These are phyloP conservation scores for Alethe castanea DNA, from an alignment of 2,113 vertebrate species.

Conservation along the genomic window DNA sequence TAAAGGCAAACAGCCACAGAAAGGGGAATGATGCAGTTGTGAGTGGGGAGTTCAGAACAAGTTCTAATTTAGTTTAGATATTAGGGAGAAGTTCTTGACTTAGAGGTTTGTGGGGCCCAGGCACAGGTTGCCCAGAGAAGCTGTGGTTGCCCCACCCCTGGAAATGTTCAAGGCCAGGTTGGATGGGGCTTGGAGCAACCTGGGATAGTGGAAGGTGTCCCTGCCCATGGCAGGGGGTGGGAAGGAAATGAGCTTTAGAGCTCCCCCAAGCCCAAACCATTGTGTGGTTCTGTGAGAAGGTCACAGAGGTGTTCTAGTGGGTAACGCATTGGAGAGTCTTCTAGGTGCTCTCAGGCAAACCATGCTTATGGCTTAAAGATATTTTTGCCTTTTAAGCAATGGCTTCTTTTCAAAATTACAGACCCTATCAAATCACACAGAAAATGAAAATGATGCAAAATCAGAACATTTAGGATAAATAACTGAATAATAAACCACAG, in stretches of 20 bases:
- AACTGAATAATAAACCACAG: neutral
- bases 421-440: neutral
- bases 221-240: neutral
- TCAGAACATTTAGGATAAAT: neutral
- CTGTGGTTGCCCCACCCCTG: neutral
- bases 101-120: neutral
- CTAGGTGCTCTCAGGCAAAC: neutral
- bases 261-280: too few relatives aligned
- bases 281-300: neutral
- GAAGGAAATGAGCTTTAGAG: neutral
- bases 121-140: neutral
- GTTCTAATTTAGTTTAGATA: neutral
- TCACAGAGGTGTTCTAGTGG: neutral
- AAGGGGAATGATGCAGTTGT: neutral
- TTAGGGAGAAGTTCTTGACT: neutral
- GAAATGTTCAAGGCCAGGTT: neutral
- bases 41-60: neutral
- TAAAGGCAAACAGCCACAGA: neutral
- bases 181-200: rapidly evolving
- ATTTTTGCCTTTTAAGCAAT: neutral
- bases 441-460: neutral
- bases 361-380: rapidly evolving
- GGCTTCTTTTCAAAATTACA: neutral
- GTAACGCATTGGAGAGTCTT: rapidly evolving
- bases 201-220: neutral